phyloP scores from a whole-genome alignment of 2,797 vertebrate species.

The Phoebastria nigripes region DNA sequence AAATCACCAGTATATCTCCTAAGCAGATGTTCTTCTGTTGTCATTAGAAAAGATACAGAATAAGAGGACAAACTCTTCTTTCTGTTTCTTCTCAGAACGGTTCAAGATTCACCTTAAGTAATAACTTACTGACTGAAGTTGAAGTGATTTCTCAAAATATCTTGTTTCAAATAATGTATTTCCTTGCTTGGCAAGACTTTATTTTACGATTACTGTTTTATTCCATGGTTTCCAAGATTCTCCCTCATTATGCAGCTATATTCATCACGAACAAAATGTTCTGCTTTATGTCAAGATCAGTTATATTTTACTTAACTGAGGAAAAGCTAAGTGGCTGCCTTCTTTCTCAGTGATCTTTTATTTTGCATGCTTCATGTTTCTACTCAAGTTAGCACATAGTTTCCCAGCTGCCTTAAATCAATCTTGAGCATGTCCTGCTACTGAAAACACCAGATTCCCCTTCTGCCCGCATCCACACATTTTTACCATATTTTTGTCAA shows the following conservation, averaged over 20 bases:
- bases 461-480: neutral
- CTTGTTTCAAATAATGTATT: neutral
- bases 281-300: neutral
- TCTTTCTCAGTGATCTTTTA: neutral
- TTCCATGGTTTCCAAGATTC: neutral
- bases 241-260: neutral
- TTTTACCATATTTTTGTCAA: neutral
- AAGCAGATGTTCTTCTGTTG: neutral
- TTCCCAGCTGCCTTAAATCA: slow-evolving; percentile 1
- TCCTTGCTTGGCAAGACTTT: neutral
- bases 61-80: neutral
- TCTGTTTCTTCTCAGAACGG: neutral
- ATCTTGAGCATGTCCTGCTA: neutral
- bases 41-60: neutral
- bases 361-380: neutral
- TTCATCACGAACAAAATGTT: neutral
- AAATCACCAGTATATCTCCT: neutral
- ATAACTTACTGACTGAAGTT: neutral
- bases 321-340: neutral
- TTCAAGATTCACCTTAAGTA: neutral
- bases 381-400: neutral
- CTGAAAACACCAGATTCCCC: neutral
- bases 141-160: neutral
- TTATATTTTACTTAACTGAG: neutral
- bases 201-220: neutral